These are phyloP conservation scores for Danaus plexippus DNA, from an alignment of 1,140 invertebrate genomes.

Conservation along the genomic window DNA sequence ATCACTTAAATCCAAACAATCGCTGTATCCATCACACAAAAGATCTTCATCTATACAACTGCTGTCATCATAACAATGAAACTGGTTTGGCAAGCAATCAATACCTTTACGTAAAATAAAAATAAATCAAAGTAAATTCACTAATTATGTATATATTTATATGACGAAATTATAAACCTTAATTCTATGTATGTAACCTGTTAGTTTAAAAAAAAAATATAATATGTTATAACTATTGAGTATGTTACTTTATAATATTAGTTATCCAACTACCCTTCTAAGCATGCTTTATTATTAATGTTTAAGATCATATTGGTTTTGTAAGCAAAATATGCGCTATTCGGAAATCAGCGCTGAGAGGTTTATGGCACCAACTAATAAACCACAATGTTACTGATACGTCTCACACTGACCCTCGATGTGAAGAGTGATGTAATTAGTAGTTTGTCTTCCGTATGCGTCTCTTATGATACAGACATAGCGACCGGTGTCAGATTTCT, in stretches of 20 bases:
- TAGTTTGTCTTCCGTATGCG: constrained; percentile 61
- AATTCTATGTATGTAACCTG: too few species aligned
- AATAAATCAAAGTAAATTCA: constrained; percentile 10
- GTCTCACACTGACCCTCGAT: constrained; percentile 78
- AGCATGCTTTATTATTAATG: constrained; percentile 29
- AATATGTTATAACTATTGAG: too few species aligned
- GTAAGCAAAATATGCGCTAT: too few species aligned
- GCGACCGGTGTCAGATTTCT: constrained; percentile 76
- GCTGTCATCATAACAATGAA: constrained; percentile 76
- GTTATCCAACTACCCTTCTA: constrained; percentile 8
- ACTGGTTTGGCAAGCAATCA: constrained; percentile 67
- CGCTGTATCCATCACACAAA: constrained; percentile 78
- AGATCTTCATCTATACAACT: constrained; percentile 64
- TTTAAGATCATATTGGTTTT: too few species aligned
- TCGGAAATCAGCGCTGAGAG: constrained; percentile 12
- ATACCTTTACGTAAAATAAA: constrained; percentile 46
- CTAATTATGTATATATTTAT: constrained; percentile 5
- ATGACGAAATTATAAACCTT: too few species aligned
- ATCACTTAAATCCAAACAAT: constrained; percentile 82
- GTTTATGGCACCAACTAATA: constrained; percentile 28
- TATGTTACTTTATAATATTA: constrained; percentile 1
- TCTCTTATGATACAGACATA: constrained; percentile 79
- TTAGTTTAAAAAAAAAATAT: too few species aligned
- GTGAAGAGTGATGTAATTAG: constrained; percentile 78
- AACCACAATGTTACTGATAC: constrained; percentile 19